These are phyloP conservation scores for Diaphora mendica DNA, from an alignment of 2,888 invertebrate species.

Conservation along the genomic window DNA sequence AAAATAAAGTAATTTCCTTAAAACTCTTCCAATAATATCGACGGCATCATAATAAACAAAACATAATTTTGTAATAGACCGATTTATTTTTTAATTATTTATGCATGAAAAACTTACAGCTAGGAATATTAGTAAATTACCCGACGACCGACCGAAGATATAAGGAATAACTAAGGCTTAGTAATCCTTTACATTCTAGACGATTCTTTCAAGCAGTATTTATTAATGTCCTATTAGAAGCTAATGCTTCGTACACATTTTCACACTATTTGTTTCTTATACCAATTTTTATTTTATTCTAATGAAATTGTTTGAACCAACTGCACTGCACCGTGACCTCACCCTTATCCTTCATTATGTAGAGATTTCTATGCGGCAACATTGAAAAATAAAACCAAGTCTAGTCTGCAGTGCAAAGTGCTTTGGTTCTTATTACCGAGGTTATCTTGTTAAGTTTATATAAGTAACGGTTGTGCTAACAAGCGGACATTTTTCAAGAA, in stretches of 20 bases:
- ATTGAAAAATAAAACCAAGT: slow-evolving; percentile 49
- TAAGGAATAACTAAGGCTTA: too few species aligned
- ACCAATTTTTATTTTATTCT: background rate
- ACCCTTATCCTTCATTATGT: slow-evolving; percentile 27
- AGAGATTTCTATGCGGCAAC: slow-evolving; percentile 43
- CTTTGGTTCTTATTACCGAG: slow-evolving; percentile 55
- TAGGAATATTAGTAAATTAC: too few species aligned
- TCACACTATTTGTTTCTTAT: background rate
- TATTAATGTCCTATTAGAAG: too few species aligned
- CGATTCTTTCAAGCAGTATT: too few species aligned
- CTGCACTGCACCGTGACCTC: slow-evolving; percentile 23
- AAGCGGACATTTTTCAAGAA: slow-evolving; percentile 56
- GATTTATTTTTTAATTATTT: too few species aligned
- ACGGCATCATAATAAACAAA: too few species aligned
- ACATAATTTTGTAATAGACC: too few species aligned
- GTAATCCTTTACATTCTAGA: too few species aligned
- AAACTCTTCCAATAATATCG: too few species aligned
- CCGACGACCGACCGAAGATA: too few species aligned
- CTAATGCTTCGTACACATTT: background rate
- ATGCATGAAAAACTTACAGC: too few species aligned
- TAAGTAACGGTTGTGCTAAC: slow-evolving; percentile 59
- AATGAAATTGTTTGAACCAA: slow-evolving; percentile 16
- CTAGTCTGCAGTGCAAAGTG: slow-evolving; percentile 36
- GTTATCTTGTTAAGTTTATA: slow-evolving; percentile 63
- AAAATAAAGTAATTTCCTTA: too few species aligned